phyloP scores from a whole-genome alignment of 2,797 vertebrate species.

The Alcedo atthis region DNA sequence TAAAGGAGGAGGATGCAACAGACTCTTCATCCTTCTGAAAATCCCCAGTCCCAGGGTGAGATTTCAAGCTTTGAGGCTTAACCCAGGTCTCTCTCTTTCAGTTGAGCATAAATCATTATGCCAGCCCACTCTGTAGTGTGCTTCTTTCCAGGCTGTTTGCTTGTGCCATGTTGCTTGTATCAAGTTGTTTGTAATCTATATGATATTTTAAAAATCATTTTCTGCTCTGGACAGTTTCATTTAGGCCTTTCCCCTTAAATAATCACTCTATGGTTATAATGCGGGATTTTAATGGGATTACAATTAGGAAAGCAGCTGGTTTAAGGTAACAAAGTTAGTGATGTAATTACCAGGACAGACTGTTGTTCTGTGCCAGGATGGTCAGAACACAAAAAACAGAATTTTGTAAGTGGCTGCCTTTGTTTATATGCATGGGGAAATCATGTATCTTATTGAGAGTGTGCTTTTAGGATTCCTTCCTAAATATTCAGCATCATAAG shows the following conservation, averaged over 20 bases:
- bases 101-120: neutral
- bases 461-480: neutral
- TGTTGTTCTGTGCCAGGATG: slow-evolving; percentile 23
- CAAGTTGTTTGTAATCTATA: neutral
- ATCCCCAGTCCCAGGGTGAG: neutral
- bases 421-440: neutral
- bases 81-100: neutral
- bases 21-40: neutral
- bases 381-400: neutral
- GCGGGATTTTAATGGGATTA: slow-evolving; percentile 55
- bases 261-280: slow-evolving; percentile 30
- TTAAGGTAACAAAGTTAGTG: slow-evolving; percentile 72
- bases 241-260: neutral
- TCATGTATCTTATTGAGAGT: neutral
- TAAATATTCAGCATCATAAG: neutral
- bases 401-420: neutral
- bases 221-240: neutral
- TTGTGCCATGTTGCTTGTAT: neutral
- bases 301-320: slow-evolving; percentile 62
- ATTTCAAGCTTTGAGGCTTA: neutral
- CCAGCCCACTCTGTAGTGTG: neutral
- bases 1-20: neutral
- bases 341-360: slow-evolving; percentile 31
- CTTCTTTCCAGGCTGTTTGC: neutral
- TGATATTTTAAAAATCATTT: neutral